phyloP scores from a whole-genome alignment of 2,797 vertebrate genomes.

The Cottoperca gobio region DNA sequence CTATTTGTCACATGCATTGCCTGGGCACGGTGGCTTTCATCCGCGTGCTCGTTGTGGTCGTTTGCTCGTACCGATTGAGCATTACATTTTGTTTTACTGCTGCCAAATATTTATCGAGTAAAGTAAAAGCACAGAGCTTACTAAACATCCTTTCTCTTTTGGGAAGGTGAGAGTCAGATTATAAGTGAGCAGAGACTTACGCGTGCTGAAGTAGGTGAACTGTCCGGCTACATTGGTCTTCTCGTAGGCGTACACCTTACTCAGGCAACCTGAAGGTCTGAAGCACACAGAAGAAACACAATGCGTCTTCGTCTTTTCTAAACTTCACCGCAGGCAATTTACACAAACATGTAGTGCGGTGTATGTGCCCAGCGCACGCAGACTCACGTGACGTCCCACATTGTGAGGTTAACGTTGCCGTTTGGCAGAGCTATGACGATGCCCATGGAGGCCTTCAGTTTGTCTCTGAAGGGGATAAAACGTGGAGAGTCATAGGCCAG shows the following conservation, averaged over 20 bases:
- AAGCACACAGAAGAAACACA: constrained; percentile 36
- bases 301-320: neutral
- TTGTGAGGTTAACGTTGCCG: constrained; percentile 83
- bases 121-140: neutral
- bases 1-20: neutral
- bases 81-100: neutral
- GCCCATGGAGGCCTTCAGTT: constrained; percentile 78
- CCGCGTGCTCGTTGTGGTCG: neutral
- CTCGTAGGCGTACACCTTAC: constrained; percentile 78
- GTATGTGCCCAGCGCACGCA: neutral
- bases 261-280: constrained; percentile 73
- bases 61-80: neutral
- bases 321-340: neutral
- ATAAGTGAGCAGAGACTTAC: constrained; percentile 67
- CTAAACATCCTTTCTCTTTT: neutral
- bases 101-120: constrained; percentile 11
- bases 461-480: constrained; percentile 75
- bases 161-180: neutral
- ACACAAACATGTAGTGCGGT: neutral
- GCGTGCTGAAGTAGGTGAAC: constrained; percentile 86
- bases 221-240: constrained; percentile 77
- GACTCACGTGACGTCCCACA: constrained; percentile 82
- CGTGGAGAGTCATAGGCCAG: constrained; percentile 81
- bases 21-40: neutral
- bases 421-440: constrained; percentile 64